Evolutionary conservation across 2,113 vertebrate species (phyloP), one percentile per base, ranked within the genome.

Genomic region (Trachemys scripta): DNA sequence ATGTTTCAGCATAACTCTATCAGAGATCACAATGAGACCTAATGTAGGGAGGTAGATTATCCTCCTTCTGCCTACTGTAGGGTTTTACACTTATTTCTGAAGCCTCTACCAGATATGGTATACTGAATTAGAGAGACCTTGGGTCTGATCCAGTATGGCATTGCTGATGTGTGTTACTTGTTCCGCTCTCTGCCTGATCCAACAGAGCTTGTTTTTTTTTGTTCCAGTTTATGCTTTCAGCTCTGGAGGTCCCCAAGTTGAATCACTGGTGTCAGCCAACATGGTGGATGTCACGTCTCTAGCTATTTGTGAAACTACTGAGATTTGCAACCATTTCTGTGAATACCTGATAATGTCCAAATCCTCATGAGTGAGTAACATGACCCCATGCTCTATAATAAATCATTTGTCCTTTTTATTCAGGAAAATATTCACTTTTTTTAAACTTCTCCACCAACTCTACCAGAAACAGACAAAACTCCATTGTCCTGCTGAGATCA

Each of bases 361-460:
- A 86, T 78, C 57, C 84, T 56, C 27, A 6, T 51, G 51, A 69
- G 49, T 20, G 42, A 62, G 9, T 80, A 38, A 27, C 35, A 13
- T 86, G 79, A 65, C 13, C 22, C 29, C 31, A 69, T 45, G 42
- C 80, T 65, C 69, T 72, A 53, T 1, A 78, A 22, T 54, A 92
- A 96, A 94, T 54, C n/a, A 22, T 25, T 3, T 80, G 25, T n/a
- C 25, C 69, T 22, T 65, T 87, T 90, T 45, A 84, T 69, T 84
- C 80, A 78, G 45, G 53, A 17, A 83, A 88, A 49, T 57, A 7
- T 1, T 24, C 20, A 14, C 6, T n/a, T 80, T 22, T 69, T 96
- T 86, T 50, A 49, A 83, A 47, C 53, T 84, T 47, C 8, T 83
- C 24, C 38, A 80, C 29, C 47, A 93, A 54, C 72, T 1, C 50